Evolutionary conservation across 2,888 invertebrate species (phyloP), one percentile per base, ranked within the genome.

Genomic region (Uropetala carovei): DNA sequence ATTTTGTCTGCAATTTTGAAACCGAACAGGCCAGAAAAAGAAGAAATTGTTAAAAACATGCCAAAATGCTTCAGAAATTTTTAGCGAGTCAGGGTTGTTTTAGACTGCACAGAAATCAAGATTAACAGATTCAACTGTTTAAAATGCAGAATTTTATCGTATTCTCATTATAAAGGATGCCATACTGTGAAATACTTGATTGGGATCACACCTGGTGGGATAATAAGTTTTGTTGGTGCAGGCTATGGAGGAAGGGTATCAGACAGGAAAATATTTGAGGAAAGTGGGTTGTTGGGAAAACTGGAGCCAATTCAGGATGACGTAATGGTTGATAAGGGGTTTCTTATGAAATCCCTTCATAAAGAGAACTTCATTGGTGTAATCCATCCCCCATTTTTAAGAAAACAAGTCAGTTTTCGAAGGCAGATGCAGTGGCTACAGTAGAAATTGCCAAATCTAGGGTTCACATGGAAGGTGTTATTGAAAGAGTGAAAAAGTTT

Each of bases 21-120:
- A 18, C n/a, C n/a, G n/a, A n/a, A n/a, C n/a, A n/a, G n/a, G n/a
- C n/a, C 93, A 85, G 60, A 92, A 14, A 93, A 92, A 92, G 84
- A 93, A 85, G 93, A 94, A 93, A 93, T 93, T 43, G 85, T 91
- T 18, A 86, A 92, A 16, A 94, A 93, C 93, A 93, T 94, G 75
- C 94, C 94, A 14, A 92, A 92, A 59, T 94, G 93, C 93, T 94
- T 94, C 93, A 93, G 83, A 93, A 93, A 9, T 94, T 93, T 93
- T 81, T n/a, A 92, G 68, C 92, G 93, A 82, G 93, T 93, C 13
- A 92, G 93, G 22, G 92, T 94, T 59, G 93, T 94, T 0, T 92
- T 94, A n/a, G 94, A 94, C 92, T 94, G 94, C 91, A 93, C 93
- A 0, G 94, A 94, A 92, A 93, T 94, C 60, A 58, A 86, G 75